Evolutionary conservation across 2,113 vertebrate species (phyloP).

Genomic region (Podarcis muralis): DNA sequence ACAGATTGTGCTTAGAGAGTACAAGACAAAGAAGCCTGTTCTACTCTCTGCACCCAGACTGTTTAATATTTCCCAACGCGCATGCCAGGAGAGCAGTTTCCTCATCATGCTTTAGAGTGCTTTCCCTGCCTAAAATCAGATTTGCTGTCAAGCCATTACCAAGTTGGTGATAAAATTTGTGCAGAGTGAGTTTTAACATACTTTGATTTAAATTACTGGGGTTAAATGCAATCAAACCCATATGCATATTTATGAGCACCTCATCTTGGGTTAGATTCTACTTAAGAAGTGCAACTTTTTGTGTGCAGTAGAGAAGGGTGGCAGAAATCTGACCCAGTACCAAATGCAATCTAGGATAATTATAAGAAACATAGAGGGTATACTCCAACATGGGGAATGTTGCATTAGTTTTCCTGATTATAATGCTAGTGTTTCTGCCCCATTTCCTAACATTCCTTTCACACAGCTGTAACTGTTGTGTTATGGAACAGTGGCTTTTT

Average conservation of each 20-base stretch:
- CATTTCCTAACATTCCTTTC: no score
- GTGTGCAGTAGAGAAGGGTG: background rate
- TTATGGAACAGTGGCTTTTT: no score
- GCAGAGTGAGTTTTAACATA: slow-evolving; percentile 1
- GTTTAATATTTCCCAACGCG: background rate
- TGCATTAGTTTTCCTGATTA: no score
- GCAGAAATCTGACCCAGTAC: background rate
- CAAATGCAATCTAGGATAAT: background rate
- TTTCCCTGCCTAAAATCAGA: background rate
- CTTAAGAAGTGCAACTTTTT: background rate
- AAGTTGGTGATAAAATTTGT: slow-evolving; percentile 1
- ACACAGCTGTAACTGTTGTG: no score
- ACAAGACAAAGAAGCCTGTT: background rate
- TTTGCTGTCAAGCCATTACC: slow-evolving; percentile 5
- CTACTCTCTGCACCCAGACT: background rate
- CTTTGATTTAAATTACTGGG: slow-evolving; percentile 25
- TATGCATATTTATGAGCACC: slow-evolving; percentile 11
- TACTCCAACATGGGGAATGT: no score
- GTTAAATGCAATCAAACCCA: slow-evolving; percentile 20
- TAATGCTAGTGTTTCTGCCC: no score
- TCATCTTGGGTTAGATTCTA: background rate
- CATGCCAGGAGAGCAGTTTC: background rate
- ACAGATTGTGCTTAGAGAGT: background rate
- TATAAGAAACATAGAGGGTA: background rate
- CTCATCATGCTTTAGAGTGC: background rate